Evolutionary conservation across 1,140 invertebrate genomes (phyloP).

Genomic region (Melitaea cinxia): DNA sequence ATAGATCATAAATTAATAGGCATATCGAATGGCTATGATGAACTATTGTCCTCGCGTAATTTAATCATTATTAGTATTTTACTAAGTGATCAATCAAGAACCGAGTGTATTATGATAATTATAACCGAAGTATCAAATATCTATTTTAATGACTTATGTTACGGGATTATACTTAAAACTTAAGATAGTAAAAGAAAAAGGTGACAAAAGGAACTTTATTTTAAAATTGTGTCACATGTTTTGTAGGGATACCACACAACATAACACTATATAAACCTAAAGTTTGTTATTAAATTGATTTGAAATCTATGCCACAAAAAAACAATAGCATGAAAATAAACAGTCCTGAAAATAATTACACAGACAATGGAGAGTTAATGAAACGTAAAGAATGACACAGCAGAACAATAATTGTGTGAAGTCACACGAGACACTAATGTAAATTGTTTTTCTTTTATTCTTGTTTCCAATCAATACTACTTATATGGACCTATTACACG

Average conservation of each 20-base stretch:
- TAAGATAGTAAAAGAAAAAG: not conserved
- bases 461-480: too few relatives aligned
- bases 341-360: not conserved
- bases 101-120: not conserved
- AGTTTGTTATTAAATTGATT: not conserved
- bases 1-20: slow-evolving; percentile 2
- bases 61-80: slow-evolving; percentile 4
- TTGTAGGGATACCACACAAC: too few relatives aligned
- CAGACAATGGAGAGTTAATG: slow-evolving; percentile 1
- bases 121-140: not conserved
- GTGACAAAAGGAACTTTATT: too few relatives aligned
- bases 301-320: not conserved
- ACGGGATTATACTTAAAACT: too few relatives aligned
- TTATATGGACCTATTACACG: too few relatives aligned
- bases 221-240: too few relatives aligned
- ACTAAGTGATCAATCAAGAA: not conserved
- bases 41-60: slow-evolving; percentile 1
- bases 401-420: slow-evolving; percentile 57
- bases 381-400: slow-evolving; percentile 59
- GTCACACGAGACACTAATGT: slow-evolving; percentile 65
- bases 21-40: slow-evolving; percentile 9
- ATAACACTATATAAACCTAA: too few relatives aligned
- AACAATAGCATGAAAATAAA: not conserved
- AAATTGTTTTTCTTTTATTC: slow-evolving; percentile 35
- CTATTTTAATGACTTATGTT: too few relatives aligned